Percentiles rank a stretch among this genome's conserved stretches.
Conservation (phyloP, 2,888 invertebrate genomes). For the Noctua fimbriata region DNA sequence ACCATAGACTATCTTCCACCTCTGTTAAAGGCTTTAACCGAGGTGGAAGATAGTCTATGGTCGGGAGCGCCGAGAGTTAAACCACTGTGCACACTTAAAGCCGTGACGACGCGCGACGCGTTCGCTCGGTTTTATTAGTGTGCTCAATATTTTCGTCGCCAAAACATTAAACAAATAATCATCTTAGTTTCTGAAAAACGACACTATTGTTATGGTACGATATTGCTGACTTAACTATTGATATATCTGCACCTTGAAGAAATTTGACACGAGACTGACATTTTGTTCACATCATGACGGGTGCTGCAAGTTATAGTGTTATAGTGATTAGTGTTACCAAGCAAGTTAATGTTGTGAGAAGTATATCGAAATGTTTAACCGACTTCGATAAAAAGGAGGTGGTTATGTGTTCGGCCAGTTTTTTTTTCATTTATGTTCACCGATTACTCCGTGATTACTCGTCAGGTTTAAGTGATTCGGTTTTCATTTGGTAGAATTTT, state of each 20-base stretch:
- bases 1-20: neutral
- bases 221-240: conserved; percentile 11
- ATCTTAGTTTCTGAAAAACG: neutral
- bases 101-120: conserved; percentile 9
- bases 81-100: too few relatives aligned
- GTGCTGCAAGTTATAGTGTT: neutral
- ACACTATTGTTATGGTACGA: neutral
- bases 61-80: too few relatives aligned
- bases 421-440: neutral
- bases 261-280: neutral
- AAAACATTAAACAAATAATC: neutral
- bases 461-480: neutral
- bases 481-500: neutral
- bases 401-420: neutral
- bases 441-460: neutral
- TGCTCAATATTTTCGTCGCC: neutral
- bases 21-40: too few relatives aligned
- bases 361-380: neutral
- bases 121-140: neutral
- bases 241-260: neutral
- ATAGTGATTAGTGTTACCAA: neutral
- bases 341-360: neutral
- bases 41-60: too few relatives aligned
- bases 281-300: neutral
- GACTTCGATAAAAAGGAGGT: neutral